Percentiles rank a stretch among this genome's conserved stretches.
These are phyloP conservation scores for Xestobium rufovillosum DNA, from an alignment of 2,888 invertebrate genomes.

Conservation along the genomic window DNA sequence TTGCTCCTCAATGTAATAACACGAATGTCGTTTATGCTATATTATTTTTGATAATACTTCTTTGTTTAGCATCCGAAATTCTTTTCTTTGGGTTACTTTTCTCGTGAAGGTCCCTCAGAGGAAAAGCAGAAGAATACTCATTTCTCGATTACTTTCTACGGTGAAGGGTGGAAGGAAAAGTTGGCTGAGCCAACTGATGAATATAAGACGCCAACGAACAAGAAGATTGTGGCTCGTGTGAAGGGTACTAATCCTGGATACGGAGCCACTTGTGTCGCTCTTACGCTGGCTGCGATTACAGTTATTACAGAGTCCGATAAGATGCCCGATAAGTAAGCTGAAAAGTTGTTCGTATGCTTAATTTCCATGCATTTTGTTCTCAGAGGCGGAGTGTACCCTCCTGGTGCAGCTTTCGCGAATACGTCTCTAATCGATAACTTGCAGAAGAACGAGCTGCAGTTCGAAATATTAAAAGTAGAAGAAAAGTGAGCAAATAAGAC, in stretches of 20 bases:
- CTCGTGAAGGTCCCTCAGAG: constrained; percentile 58
- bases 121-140: constrained; percentile 51
- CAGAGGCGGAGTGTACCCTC: constrained; percentile 81
- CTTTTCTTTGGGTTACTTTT: constrained; percentile 54
- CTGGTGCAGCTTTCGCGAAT: constrained; percentile 77
- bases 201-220: constrained; percentile 54
- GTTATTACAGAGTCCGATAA: constrained; percentile 67
- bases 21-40: constrained; percentile 3
- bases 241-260: constrained; percentile 70
- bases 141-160: constrained; percentile 65
- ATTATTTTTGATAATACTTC: constrained; percentile 4
- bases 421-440: constrained; percentile 72
- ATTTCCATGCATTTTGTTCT: constrained; percentile 21
- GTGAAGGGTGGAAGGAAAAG: constrained; percentile 70
- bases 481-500: no score
- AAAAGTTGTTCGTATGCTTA: no score
- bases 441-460: constrained; percentile 62
- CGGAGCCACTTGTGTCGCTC: constrained; percentile 66
- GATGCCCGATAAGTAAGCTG: constrained; percentile 63
- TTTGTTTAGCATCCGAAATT: constrained; percentile 36
- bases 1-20: constrained; percentile 55
- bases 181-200: constrained; percentile 50
- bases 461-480: no score
- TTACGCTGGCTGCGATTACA: constrained; percentile 66
- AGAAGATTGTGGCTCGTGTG: constrained; percentile 59